Percentiles rank a stretch among this genome's conserved stretches.
phyloP scores from a whole-genome alignment of 2,888 invertebrate species.

The Netelia fuscicornis region DNA sequence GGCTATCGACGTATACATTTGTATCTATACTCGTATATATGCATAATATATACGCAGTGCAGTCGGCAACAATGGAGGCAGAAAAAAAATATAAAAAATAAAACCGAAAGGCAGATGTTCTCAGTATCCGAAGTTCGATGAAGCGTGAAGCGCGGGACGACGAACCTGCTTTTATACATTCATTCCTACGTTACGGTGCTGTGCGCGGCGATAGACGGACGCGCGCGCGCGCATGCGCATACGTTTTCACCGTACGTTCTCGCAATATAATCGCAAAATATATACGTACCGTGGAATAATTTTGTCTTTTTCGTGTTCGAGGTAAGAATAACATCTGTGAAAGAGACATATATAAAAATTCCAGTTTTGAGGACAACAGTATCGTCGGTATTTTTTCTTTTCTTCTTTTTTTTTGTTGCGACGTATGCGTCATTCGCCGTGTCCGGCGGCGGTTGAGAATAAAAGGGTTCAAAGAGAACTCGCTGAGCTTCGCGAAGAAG shows the following conservation, averaged over 20 bases:
- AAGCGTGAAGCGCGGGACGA: constrained; percentile 51
- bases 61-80: constrained; percentile 47
- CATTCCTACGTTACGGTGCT: constrained; percentile 19
- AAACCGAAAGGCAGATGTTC: constrained; percentile 55
- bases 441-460: constrained; percentile 38
- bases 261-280: neutral
- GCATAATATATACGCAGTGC: constrained; percentile 13
- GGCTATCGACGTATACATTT: no score
- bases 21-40: neutral
- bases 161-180: constrained; percentile 55
- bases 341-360: constrained; percentile 16
- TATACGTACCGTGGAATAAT: neutral
- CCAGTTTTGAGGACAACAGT: constrained; percentile 42
- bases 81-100: constrained; percentile 5
- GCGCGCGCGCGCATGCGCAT: neutral
- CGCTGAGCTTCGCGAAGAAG: neutral
- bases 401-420: neutral
- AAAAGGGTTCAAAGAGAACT: constrained; percentile 13
- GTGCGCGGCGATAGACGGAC: neutral
- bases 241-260: neutral
- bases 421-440: constrained; percentile 7
- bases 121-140: constrained; percentile 56
- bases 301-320: neutral
- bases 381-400: constrained; percentile 24
- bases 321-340: constrained; percentile 14